These are phyloP conservation scores for Eledona agricola DNA, from an alignment of 2,888 invertebrate genomes.

Conservation along the genomic window DNA sequence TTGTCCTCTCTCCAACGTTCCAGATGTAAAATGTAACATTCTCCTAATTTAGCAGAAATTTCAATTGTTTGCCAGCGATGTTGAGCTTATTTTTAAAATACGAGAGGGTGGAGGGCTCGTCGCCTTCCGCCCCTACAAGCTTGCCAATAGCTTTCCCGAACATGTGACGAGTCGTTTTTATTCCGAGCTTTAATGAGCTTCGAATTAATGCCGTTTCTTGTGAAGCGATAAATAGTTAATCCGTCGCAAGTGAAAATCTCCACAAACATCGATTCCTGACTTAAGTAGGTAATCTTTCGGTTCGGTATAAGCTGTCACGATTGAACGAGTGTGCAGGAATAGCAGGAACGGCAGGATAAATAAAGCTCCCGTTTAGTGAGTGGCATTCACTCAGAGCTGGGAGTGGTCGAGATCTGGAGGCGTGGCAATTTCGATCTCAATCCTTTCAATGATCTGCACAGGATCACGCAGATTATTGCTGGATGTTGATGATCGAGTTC, in stretches of 20 bases:
- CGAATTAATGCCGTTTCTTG: neutral
- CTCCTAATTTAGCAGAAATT: conserved; percentile 55
- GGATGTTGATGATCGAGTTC: conserved; percentile 35
- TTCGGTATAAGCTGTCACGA: conserved; percentile 35
- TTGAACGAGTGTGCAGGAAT: conserved; percentile 37
- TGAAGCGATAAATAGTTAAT: conserved; percentile 35
- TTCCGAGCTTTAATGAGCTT: conserved; percentile 5
- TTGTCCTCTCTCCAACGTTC: conserved; percentile 47
- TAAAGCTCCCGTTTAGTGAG: conserved; percentile 40
- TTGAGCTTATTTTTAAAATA: conserved; percentile 40
- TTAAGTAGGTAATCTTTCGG: conserved; percentile 39
- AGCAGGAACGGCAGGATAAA: conserved; percentile 38
- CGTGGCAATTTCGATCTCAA: conserved; percentile 41
- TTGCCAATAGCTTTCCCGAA: conserved; percentile 33
- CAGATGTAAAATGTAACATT: conserved; percentile 56
- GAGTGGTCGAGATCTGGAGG: conserved; percentile 40
- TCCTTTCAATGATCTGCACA: conserved; percentile 43
- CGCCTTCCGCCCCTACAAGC: conserved; percentile 29
- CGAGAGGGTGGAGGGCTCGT: conserved; percentile 24
- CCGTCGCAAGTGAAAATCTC: conserved; percentile 23
- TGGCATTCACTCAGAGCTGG: conserved; percentile 38
- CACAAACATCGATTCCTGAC: conserved; percentile 33
- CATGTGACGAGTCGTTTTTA: conserved; percentile 22
- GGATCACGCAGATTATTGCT: conserved; percentile 41
- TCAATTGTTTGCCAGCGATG: conserved; percentile 42